Base-by-base conservation (phyloP, 2,888 invertebrate species). In the Eupithecia dodoneata region DNA sequence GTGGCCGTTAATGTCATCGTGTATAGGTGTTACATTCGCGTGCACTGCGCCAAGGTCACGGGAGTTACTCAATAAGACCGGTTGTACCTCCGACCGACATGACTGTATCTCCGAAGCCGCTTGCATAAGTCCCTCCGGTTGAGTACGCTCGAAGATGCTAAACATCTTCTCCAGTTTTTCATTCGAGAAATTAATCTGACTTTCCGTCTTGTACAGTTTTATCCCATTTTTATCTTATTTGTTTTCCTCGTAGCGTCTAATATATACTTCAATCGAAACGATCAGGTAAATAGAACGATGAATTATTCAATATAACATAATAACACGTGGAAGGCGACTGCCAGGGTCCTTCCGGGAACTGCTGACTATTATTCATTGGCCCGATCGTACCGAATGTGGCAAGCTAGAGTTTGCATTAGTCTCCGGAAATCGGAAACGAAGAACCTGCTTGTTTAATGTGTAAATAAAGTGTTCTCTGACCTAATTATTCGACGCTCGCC, bases 11-110 rank as follows among this genome's bases (percentile, higher is more conserved):
- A 84, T 84, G 79, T 83, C 83, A 83, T 77, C 59, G 52, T 73
- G 30, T 80, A 77, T 88, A 91, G 83, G 87, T 86, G 85, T 87
- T 87, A 87, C 82, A 89, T 85, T 91, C 80, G 82, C 79, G 75
- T 84, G 86, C 78, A 87, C 81, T 75, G 80, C 82, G 83, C 84
- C 90, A 93, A 92, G 92, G 92, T 92, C 93, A 94, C 92, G 93
- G 91, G 85, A 90, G 88, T 92, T 88, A 86, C 89, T 88, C 90
- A 88, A 88, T 84, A 86, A 69, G 87, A 91, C 92, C 90, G 91
- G 92, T 92, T 86, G 87, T 83, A 74, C 79, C 15, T 83, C 74
- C 79, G 55, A 84, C 85, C 83, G 85, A 85, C 84, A 85, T 30
- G 30, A 47, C 47, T 45, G 70, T 12, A 82, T 82, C 72, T 66